Evolutionary conservation across 2,797 vertebrate genomes (phyloP), one percentile per base, ranked within the genome.

Genomic region (Notolepis coatsorum): DNA sequence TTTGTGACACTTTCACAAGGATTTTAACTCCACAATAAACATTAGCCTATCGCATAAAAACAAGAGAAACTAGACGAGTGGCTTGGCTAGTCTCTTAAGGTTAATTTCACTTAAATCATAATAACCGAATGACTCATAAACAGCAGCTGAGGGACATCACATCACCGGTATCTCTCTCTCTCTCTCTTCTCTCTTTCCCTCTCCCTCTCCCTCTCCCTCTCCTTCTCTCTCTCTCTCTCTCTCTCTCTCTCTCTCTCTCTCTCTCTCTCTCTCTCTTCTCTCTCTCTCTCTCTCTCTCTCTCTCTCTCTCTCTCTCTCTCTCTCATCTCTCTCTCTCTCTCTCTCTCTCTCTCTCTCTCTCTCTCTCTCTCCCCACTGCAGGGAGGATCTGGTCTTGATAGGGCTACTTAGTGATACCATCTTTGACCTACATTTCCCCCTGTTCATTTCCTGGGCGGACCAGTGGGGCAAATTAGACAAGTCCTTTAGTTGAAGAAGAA

Each of bases 341-440:
- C 10, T 24, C 43, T 24, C 23, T 48, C 3, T 27, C 4, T 7
- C 4, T n/a, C 4, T 13, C 13, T 13, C 25, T 7, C 25, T 13
- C n/a, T 8, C 4, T 37, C 35, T 9, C 13, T 10, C 0, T 37
- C 35, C 42, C 62, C n/a, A n/a, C n/a, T 61, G 24, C 51, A 45
- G 55, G 55, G 37, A 62, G 43, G 55, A 31, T 52, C 20, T 42
- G 46, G 54, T 46, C 68, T 68, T 73, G 76, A 81, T 78, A 68
- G 68, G 52, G 41, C 5, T 66, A 52, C 43, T 82, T 73, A 54
- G 7, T 59, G 56, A 65, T 68, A 23, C 61, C 53, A 68, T 73
- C 18, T 73, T 58, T 87, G 83, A 87, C 80, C 82, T 80, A 81
- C 77, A 84, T 90, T 78, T 53, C 57, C 6, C 15, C 35, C n/a